phyloP scores from a whole-genome alignment of 2,113 vertebrate genomes.

The Crotalus tigris region DNA sequence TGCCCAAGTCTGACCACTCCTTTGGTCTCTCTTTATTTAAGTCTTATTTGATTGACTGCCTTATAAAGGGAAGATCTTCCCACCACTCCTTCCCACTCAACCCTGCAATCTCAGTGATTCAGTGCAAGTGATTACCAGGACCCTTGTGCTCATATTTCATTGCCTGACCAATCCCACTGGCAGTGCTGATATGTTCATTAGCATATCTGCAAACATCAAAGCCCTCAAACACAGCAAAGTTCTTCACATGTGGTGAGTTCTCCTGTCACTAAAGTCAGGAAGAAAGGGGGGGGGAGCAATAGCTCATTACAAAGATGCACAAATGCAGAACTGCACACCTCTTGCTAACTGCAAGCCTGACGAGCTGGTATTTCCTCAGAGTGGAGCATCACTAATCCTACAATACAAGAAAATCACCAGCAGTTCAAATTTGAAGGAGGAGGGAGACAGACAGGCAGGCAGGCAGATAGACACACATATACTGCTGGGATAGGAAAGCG shows the following conservation, averaged over 20 bases:
- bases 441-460: background rate
- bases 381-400: background rate
- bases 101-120: background rate
- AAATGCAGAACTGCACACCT: conserved; percentile 1
- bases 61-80: background rate
- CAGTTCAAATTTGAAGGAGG: background rate
- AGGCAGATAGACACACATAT: background rate
- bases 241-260: conserved; percentile 12
- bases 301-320: background rate
- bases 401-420: background rate
- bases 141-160: conserved; percentile 14
- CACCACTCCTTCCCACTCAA: background rate
- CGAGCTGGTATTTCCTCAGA: background rate
- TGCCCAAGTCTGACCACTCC: too few species aligned
- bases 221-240: background rate
- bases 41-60: background rate
- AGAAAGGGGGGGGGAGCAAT: background rate
- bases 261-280: background rate
- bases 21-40: background rate
- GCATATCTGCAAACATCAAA: conserved; percentile 15
- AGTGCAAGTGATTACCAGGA: background rate
- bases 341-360: background rate
- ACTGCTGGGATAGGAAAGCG: background rate
- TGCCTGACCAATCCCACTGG: background rate
- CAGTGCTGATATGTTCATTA: background rate